phyloP scores from a whole-genome alignment of 2,113 vertebrate species.

The Paratilapia polleni region DNA sequence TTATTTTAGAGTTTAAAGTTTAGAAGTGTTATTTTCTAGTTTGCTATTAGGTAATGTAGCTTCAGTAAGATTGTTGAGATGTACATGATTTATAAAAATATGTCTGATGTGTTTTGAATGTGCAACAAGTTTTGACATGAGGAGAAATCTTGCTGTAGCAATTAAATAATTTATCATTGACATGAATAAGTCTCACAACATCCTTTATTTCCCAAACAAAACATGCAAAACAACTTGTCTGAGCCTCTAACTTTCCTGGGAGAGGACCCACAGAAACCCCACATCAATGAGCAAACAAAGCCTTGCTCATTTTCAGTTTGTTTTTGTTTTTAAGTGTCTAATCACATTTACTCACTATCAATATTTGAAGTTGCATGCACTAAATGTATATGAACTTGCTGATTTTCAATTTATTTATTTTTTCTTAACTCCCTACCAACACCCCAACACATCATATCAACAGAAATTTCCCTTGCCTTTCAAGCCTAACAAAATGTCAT shows the following conservation, averaged over 20 bases:
- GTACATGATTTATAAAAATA: too few relatives aligned
- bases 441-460: neutral
- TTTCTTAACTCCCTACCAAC: neutral
- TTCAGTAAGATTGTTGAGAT: neutral
- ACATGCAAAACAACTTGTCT: neutral
- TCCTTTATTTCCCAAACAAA: neutral
- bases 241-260: neutral
- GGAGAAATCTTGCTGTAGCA: neutral
- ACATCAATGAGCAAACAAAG: neutral
- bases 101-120: too few relatives aligned
- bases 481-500: constrained; percentile 1
- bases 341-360: neutral
- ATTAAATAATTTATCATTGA: neutral
- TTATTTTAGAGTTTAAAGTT: too few relatives aligned
- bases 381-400: neutral
- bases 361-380: neutral
- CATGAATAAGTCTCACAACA: neutral
- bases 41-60: neutral
- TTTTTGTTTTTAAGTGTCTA: too few relatives aligned
- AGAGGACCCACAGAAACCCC: neutral
- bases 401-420: neutral
- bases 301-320: neutral
- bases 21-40: neutral
- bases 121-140: neutral
- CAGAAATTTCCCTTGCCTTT: neutral